A percentile compares a stretch with the other conserved stretches of the same genome.
Conservation (phyloP, 2,888 invertebrate genomes). For the Sisyra terminalis region DNA sequence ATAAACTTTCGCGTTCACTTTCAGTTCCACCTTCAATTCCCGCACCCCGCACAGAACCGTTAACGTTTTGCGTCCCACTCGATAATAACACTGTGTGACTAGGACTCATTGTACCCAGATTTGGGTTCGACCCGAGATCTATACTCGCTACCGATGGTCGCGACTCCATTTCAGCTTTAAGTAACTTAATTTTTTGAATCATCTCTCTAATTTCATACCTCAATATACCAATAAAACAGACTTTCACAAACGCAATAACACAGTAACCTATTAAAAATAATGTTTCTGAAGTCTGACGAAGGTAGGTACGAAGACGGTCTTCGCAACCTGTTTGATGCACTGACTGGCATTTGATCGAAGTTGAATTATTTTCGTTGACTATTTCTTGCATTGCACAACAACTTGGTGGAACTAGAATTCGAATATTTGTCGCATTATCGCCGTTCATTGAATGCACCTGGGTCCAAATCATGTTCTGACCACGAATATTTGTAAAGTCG, state of each 20-base stretch:
- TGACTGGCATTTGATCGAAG: constrained; percentile 16
- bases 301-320: constrained; percentile 53
- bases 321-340: constrained; percentile 49
- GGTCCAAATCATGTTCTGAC: constrained; percentile 13
- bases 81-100: constrained; percentile 11
- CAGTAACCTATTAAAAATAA: constrained; percentile 70
- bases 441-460: constrained; percentile 22
- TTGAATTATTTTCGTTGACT: constrained; percentile 10
- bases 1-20: constrained; percentile 40
- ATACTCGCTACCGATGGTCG: constrained; percentile 22
- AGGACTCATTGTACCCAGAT: constrained; percentile 20
- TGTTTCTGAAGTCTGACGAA: constrained; percentile 62
- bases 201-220: constrained; percentile 79
- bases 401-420: constrained; percentile 19
- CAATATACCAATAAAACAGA: constrained; percentile 75
- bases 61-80: constrained; percentile 25
- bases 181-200: constrained; percentile 77
- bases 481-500: constrained; percentile 14
- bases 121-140: constrained; percentile 13
- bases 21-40: constrained; percentile 27
- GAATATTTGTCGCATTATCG: constrained; percentile 9
- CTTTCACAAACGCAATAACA: constrained; percentile 74
- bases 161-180: constrained; percentile 47
- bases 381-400: constrained; percentile 16
- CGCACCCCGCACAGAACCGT: constrained; percentile 38